phyloP scores from a whole-genome alignment of 1,140 invertebrate genomes.

The Megalopta genalis region DNA sequence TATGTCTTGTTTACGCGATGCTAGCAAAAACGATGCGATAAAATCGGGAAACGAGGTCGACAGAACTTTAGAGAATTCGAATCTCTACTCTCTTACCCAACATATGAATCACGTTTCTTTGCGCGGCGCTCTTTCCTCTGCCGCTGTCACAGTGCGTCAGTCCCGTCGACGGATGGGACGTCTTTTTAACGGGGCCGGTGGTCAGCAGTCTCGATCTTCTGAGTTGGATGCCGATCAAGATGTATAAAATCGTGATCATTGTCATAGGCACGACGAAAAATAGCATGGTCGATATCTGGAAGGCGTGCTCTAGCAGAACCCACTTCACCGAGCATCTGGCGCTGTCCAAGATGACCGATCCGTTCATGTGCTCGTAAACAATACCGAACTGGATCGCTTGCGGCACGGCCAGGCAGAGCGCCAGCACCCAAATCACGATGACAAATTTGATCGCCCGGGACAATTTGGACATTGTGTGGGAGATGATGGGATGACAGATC shows the following conservation, averaged over 20 bases:
- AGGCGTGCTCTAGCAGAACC: constrained; percentile 86
- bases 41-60: too few relatives aligned
- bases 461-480: constrained; percentile 91
- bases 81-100: constrained; percentile 82
- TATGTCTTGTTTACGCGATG: too few relatives aligned
- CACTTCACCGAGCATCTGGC: constrained; percentile 82
- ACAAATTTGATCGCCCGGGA: constrained; percentile 87
- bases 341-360: constrained; percentile 76
- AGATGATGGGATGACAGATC: constrained; percentile 94
- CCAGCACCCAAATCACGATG: constrained; percentile 86
- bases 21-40: too few relatives aligned
- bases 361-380: constrained; percentile 79
- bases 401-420: constrained; percentile 89
- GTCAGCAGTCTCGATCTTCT: constrained; percentile 83
- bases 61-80: background rate
- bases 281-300: constrained; percentile 90
- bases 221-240: constrained; percentile 89
- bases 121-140: constrained; percentile 71
- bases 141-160: constrained; percentile 68
- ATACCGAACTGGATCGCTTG: constrained; percentile 89
- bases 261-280: constrained; percentile 94
- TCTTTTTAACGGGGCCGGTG: constrained; percentile 76
- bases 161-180: constrained; percentile 64
- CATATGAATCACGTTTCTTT: constrained; percentile 85
- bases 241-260: constrained; percentile 90